Percentiles rank a stretch among this genome's conserved stretches.
Conservation (phyloP, 2,888 invertebrate species). For the Diarsia mendica region DNA sequence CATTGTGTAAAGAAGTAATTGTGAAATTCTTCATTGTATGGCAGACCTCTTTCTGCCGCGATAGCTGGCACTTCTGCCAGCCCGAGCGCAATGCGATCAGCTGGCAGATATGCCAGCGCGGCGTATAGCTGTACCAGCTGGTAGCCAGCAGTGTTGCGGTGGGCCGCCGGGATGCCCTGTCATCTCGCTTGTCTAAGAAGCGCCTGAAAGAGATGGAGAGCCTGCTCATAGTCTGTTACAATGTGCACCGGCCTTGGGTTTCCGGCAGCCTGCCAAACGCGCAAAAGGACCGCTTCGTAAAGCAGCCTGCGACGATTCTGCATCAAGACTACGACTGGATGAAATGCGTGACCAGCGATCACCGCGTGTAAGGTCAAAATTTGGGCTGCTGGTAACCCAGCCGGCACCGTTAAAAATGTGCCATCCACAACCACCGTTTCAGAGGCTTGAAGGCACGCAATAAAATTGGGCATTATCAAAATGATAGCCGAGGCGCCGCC, state of each 20-base stretch:
- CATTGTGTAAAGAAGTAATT: no score
- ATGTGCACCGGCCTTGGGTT: slow-evolving; percentile 3
- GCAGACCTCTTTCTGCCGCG: no score
- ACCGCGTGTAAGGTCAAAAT: no score
- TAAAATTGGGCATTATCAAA: no score
- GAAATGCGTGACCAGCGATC: slow-evolving; percentile 1
- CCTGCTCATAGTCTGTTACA: slow-evolving; percentile 22
- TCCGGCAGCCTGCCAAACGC: slow-evolving; percentile 25
- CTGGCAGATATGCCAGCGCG: slow-evolving; percentile 7
- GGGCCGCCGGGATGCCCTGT: no score
- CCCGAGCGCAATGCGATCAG: background rate
- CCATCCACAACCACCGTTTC: no score
- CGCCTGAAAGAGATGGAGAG: background rate
- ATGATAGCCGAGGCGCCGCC: no score
- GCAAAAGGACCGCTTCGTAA: slow-evolving; percentile 21
- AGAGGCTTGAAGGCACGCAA: no score
- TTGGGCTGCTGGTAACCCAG: no score
- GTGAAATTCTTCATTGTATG: no score
- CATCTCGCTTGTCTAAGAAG: no score
- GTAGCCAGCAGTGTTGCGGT: background rate
- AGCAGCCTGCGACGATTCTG: slow-evolving; percentile 3
- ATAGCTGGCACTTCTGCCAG: slow-evolving; percentile 1
- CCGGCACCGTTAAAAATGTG: no score
- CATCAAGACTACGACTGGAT: slow-evolving; percentile 25
- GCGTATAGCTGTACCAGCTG: slow-evolving; percentile 2